Evolutionary conservation across 1,140 invertebrate species (phyloP).

Genomic region (Chironomus striatipennis): DNA sequence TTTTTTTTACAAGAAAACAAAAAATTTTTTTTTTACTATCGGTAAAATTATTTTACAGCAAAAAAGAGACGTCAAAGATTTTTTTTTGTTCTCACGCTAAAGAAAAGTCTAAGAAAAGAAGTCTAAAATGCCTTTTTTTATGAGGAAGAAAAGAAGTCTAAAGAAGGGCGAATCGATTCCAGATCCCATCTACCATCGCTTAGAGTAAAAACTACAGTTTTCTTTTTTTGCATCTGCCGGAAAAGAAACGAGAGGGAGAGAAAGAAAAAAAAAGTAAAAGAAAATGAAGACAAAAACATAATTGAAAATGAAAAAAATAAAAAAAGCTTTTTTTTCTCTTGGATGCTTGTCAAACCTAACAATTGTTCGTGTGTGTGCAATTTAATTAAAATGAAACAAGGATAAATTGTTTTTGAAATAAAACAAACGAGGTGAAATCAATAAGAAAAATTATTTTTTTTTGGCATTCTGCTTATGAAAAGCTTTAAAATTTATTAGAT

Average conservation of each 20-base stretch:
- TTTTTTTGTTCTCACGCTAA: no score
- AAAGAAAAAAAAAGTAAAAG: slow-evolving; percentile 9
- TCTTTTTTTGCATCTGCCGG: slow-evolving; percentile 16
- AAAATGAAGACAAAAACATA: neutral
- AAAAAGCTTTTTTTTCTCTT: no score
- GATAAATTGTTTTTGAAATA: no score
- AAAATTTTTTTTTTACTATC: neutral
- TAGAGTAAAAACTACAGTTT: slow-evolving; percentile 19
- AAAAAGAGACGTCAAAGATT: neutral
- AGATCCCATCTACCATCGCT: slow-evolving; percentile 19
- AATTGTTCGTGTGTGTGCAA: neutral
- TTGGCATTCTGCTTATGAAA: no score
- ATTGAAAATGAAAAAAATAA: no score
- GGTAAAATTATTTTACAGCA: neutral
- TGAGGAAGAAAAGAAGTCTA: no score
- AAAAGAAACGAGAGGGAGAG: neutral
- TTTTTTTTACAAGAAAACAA: neutral
- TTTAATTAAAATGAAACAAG: no score
- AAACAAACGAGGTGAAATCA: no score
- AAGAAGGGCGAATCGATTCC: neutral
- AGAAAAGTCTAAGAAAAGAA: neutral
- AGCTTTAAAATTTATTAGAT: no score
- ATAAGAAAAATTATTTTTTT: no score
- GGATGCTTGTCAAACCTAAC: neutral
- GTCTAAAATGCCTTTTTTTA: no score